Percentiles rank a stretch among this genome's conserved stretches.
Conservation (phyloP, 2,113 vertebrate species). For the Geococcyx californianus region DNA sequence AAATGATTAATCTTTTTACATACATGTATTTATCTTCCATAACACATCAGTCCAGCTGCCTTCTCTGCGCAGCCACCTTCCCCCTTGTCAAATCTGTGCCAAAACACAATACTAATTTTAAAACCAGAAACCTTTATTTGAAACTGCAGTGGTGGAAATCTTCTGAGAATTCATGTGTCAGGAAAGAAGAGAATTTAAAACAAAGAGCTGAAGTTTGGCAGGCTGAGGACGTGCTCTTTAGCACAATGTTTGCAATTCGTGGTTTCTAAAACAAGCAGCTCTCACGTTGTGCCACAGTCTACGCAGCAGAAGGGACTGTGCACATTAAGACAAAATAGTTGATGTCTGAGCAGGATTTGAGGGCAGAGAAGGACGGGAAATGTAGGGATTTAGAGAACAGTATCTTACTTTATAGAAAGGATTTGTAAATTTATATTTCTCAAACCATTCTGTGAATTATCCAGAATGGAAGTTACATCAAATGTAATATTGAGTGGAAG, state of each 20-base stretch:
- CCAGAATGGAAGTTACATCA: neutral
- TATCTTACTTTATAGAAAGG: neutral
- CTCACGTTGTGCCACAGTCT: neutral
- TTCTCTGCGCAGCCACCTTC: neutral
- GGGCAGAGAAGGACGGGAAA: neutral
- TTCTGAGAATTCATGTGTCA: neutral
- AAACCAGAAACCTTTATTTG: neutral
- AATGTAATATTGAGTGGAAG: neutral
- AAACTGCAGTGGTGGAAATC: neutral
- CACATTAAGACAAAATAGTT: neutral
- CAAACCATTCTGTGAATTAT: neutral
- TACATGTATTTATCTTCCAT: neutral
- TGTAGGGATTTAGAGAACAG: neutral
- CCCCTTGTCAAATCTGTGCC: neutral
- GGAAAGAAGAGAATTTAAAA: neutral
- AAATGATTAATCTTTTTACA: neutral
- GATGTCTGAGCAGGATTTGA: neutral
- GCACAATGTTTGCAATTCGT: neutral
- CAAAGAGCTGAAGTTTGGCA: neutral
- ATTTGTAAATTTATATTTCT: neutral
- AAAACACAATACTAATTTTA: neutral
- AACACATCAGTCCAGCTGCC: neutral
- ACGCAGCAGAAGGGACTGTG: neutral
- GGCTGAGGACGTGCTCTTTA: neutral
- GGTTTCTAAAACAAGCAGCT: neutral